phyloP scores from a whole-genome alignment of 2,113 vertebrate genomes.

The Syrmaticus mikado region DNA sequence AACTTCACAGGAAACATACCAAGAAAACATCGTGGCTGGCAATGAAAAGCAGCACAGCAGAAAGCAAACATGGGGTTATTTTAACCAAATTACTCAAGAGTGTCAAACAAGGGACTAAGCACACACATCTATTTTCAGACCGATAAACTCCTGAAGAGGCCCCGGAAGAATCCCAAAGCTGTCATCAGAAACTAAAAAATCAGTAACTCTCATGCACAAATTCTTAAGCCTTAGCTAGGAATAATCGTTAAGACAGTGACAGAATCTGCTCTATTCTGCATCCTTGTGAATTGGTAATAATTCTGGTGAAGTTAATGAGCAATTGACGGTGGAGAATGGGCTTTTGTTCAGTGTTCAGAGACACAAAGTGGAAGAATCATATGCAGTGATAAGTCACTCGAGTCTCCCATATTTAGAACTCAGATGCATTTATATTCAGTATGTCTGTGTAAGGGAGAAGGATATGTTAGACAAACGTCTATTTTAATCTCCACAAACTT shows the following conservation, averaged over 20 bases:
- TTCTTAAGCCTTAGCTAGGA: background rate
- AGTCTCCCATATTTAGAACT: background rate
- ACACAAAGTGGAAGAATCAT: background rate
- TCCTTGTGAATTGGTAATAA: background rate
- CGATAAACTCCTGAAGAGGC: background rate
- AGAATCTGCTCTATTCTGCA: slow-evolving; percentile 2
- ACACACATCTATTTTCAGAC: background rate
- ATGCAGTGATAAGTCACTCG: background rate
- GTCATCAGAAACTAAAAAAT: background rate
- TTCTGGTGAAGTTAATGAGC: background rate
- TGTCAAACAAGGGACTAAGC: background rate
- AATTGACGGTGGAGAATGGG: background rate
- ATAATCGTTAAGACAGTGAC: background rate
- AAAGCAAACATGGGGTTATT: slow-evolving; percentile 7
- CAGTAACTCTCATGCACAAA: background rate
- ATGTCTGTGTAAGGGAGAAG: background rate
- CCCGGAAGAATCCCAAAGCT: background rate
- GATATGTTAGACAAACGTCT: background rate
- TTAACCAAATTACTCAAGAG: slow-evolving; percentile 3
- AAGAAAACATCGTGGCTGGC: background rate
- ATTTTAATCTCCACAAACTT: background rate
- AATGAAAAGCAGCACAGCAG: background rate
- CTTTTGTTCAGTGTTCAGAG: background rate
- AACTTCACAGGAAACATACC: background rate
- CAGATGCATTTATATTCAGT: background rate